A percentile compares a stretch with the other conserved stretches of the same genome.
Evolutionary conservation across 2,113 vertebrate species (phyloP).

Genomic region (Puffinus mauretanicus): DNA sequence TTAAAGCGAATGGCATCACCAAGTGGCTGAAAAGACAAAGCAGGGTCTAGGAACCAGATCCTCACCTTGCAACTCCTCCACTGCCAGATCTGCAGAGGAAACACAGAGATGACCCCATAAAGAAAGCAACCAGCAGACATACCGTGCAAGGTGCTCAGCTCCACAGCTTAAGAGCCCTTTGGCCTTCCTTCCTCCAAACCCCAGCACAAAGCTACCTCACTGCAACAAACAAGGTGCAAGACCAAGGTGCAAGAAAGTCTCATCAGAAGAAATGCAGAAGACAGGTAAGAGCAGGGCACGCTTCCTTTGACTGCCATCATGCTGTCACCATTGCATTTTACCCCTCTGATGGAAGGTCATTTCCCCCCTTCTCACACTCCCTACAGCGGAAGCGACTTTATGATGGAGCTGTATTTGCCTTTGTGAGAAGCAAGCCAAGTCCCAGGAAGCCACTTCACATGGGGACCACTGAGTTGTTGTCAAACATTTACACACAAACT

Average conservation of each 20-base stretch:
- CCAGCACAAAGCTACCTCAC: not conserved
- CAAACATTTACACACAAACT: not conserved
- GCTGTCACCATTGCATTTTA: not conserved
- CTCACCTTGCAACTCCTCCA: conserved; percentile 64
- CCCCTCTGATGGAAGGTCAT: not conserved
- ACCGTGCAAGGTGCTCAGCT: not conserved
- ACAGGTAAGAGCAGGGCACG: not conserved
- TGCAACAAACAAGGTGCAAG: not conserved
- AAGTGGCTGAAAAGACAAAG: not conserved
- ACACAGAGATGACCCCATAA: not conserved
- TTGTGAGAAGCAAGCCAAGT: not conserved
- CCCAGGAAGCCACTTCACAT: not conserved
- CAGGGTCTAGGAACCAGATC: not conserved
- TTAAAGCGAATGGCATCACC: not conserved
- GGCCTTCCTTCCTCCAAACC: not conserved
- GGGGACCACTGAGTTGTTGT: not conserved
- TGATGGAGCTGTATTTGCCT: not conserved
- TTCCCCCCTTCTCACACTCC: not conserved
- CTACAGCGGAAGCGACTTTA: not conserved
- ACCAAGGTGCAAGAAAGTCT: not conserved
- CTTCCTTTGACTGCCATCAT: not conserved
- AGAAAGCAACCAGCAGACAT: not conserved
- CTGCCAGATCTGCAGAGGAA: conserved; percentile 42
- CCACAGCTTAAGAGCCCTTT: not conserved
- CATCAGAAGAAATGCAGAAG: not conserved